These are phyloP conservation scores for Gryllus bimaculatus DNA, from an alignment of 1,140 invertebrate species.

Conservation along the genomic window DNA sequence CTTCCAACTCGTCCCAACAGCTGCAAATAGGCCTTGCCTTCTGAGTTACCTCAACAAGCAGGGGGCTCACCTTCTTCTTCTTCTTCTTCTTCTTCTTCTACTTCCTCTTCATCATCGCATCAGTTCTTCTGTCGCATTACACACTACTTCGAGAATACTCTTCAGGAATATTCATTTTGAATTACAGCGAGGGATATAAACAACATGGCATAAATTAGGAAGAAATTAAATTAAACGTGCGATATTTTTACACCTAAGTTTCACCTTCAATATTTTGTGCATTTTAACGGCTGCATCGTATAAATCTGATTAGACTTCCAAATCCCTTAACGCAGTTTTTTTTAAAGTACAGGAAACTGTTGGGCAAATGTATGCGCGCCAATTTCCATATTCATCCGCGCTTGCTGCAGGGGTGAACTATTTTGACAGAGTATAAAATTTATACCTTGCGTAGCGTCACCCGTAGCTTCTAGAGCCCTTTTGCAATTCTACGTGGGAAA, in stretches of 20 bases:
- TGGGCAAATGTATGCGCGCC: neutral
- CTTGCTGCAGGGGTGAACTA: neutral
- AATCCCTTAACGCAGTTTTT: neutral
- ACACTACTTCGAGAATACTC: too few relatives aligned
- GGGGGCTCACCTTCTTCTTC: too few relatives aligned
- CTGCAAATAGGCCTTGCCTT: too few relatives aligned
- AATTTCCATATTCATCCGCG: neutral
- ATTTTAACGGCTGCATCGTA: neutral
- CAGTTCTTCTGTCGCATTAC: too few relatives aligned
- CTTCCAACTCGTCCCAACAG: too few relatives aligned
- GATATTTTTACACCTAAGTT: neutral
- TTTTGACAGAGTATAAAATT: slow-evolving; percentile 1
- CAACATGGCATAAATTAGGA: neutral
- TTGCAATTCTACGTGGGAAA: neutral
- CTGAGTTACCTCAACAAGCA: too few relatives aligned
- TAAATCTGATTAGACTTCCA: slow-evolving; percentile 1
- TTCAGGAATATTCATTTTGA: neutral
- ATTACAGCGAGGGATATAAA: neutral
- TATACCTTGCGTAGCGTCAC: neutral
- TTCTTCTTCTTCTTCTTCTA: too few relatives aligned
- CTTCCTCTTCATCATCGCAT: too few relatives aligned
- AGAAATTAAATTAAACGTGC: neutral
- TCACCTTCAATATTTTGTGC: neutral
- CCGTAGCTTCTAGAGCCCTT: neutral
- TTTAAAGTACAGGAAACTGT: neutral